Evolutionary conservation across 2,113 vertebrate species (phyloP).

Genomic region (Turdus rufiventris): DNA sequence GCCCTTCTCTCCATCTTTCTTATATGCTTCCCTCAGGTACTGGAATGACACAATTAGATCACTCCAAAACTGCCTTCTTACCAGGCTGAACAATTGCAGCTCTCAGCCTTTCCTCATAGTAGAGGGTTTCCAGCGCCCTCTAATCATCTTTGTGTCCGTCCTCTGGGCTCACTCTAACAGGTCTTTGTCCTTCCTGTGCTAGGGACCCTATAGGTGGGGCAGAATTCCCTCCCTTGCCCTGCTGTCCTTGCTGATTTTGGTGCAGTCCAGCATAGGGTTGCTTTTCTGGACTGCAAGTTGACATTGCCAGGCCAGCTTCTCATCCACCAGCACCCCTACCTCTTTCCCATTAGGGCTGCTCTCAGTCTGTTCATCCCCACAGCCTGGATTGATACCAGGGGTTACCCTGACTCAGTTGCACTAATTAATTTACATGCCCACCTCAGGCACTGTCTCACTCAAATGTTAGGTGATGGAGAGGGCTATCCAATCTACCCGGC

Average conservation of each 20-base stretch:
- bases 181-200: background rate
- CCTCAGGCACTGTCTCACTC: background rate
- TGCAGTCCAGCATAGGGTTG: background rate
- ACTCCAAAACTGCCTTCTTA: background rate
- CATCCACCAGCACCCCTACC: background rate
- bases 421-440: background rate
- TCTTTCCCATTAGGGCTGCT: background rate
- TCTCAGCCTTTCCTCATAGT: background rate
- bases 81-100: background rate
- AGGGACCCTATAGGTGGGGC: background rate
- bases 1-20: background rate
- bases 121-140: background rate
- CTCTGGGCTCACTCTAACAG: background rate
- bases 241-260: accelerated
- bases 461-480: background rate
- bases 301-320: background rate
- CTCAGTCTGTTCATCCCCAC: accelerated
- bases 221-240: background rate
- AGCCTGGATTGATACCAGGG: background rate
- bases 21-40: background rate
- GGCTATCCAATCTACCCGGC: background rate
- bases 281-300: background rate
- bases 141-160: background rate
- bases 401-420: background rate
- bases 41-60: background rate